Evolutionary conservation across 2,113 vertebrate genomes (phyloP), one percentile per base, ranked within the genome.

Genomic region (Carassius carassius): DNA sequence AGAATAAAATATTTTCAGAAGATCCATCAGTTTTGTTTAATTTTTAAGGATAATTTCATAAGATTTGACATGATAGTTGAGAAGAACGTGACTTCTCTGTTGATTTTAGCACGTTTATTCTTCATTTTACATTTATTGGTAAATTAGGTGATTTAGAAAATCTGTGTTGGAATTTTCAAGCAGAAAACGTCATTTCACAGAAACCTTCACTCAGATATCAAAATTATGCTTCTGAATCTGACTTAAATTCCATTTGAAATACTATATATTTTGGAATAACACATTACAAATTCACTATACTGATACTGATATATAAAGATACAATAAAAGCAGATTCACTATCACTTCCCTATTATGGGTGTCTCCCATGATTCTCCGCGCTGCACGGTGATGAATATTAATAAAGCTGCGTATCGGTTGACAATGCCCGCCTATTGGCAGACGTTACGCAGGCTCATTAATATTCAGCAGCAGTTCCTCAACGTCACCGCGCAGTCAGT

Each of bases 311-410:
- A 70, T 58, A 29, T 54, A 56, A 77, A 56, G n/a, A 16, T 54
- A 60, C 21, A 37, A 35, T n/a, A 12, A 21, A 17, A 32, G 25
- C 8, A 17, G 5, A 32, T 32, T 67, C 25, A 32, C 1, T 21
- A 8, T 56, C 51, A 21, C 81, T 49, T 78, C 72, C 41, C 41
- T 12, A 58, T 83, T 44, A 10, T 23, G 11, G 23, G 14, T n/a
- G 29, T 47, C 90, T 92, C 94, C 92, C 92, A 93, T 82, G 60
- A 86, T 83, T 47, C 84, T 47, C 3, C 21, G 29, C 74, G 65
- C 62, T 13, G 23, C 65, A 19, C 25, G 4, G 17, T 1, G 1
- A 49, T 62, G n/a, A 47, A 47, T 56, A 73, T 60, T n/a, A 49
- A 77, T 37, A 1, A 32, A 1, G 19, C 25, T 51, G 37, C 32